Conservation (phyloP, 2,113 vertebrate genomes). For the Etheostoma cragini region DNA sequence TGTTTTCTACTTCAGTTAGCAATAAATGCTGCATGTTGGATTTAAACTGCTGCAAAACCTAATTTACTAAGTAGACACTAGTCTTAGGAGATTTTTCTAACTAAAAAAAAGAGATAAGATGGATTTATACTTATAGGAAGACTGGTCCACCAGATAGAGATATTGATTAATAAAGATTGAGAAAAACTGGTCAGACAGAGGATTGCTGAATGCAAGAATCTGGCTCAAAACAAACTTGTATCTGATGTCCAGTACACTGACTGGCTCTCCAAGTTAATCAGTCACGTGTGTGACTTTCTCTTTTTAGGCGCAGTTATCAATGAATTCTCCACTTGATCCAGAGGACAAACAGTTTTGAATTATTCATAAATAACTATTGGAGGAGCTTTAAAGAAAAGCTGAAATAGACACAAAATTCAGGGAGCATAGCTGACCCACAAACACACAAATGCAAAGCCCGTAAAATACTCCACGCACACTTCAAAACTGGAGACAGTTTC, state of each 20-base stretch:
- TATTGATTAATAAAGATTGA: constrained; percentile 47
- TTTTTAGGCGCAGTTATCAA: constrained; percentile 42
- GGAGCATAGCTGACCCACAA: not conserved
- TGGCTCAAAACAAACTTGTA: constrained; percentile 54
- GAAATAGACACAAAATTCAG: constrained; percentile 13
- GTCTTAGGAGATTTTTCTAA: constrained; percentile 14
- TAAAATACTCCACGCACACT: constrained; percentile 33
- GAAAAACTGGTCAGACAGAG: constrained; percentile 61
- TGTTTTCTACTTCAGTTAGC: constrained; percentile 17
- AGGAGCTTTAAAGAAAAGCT: constrained; percentile 12
- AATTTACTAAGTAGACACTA: not conserved
- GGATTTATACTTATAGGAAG: constrained; percentile 59
- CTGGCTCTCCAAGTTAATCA: constrained; percentile 33
- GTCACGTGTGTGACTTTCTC: constrained; percentile 6
- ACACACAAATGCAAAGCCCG: constrained; percentile 4
- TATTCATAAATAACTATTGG: constrained; percentile 27
- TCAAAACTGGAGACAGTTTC: constrained; percentile 34
- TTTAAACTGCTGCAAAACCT: constrained; percentile 15
- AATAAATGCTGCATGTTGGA: constrained; percentile 31
- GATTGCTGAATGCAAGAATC: constrained; percentile 61
- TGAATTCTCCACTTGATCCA: constrained; percentile 9
- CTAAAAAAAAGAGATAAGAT: constrained; percentile 31
- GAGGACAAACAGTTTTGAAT: constrained; percentile 19
- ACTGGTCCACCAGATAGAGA: constrained; percentile 40
- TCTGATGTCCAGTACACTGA: constrained; percentile 54